Evolutionary conservation across 1,140 invertebrate genomes (phyloP).

Genomic region (Pectinophora gossypiella): DNA sequence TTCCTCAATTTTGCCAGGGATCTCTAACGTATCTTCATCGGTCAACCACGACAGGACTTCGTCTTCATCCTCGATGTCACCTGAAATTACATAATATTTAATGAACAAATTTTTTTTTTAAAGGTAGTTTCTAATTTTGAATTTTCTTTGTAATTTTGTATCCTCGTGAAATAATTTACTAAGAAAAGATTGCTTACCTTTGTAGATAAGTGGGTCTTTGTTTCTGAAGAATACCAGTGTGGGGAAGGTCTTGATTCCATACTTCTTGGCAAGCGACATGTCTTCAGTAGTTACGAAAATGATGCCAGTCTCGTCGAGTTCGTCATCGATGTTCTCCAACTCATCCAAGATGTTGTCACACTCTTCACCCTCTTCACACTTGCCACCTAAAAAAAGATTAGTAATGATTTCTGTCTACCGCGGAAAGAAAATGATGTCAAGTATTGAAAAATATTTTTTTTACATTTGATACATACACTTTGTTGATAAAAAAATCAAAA

Average conservation of each 20-base stretch:
- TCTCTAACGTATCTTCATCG: constrained; percentile 93
- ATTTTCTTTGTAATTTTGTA: too few relatives aligned
- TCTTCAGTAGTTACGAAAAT: constrained; percentile 96
- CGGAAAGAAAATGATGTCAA: too few relatives aligned
- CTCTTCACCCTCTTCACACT: constrained; percentile 90
- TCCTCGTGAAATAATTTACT: too few relatives aligned
- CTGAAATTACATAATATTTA: too few relatives aligned
- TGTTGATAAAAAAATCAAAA: too few relatives aligned
- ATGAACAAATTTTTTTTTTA: too few relatives aligned
- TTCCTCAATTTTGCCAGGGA: constrained; percentile 95
- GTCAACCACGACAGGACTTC: constrained; percentile 94
- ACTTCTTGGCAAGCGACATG: constrained; percentile 86
- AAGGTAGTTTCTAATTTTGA: too few relatives aligned
- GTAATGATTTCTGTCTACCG: too few relatives aligned
- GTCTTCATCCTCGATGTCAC: constrained; percentile 93
- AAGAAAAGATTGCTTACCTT: constrained; percentile 46
- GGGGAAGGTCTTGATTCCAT: constrained; percentile 90
- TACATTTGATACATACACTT: too few relatives aligned
- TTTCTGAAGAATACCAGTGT: constrained; percentile 93
- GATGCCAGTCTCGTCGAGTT: constrained; percentile 94
- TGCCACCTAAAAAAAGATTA: constrained; percentile 78
- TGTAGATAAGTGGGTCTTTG: constrained; percentile 88
- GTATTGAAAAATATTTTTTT: too few relatives aligned
- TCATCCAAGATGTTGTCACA: constrained; percentile 91
- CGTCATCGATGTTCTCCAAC: constrained; percentile 95